phyloP scores from a whole-genome alignment of 1,140 invertebrate genomes.

The Drosophila lini region DNA sequence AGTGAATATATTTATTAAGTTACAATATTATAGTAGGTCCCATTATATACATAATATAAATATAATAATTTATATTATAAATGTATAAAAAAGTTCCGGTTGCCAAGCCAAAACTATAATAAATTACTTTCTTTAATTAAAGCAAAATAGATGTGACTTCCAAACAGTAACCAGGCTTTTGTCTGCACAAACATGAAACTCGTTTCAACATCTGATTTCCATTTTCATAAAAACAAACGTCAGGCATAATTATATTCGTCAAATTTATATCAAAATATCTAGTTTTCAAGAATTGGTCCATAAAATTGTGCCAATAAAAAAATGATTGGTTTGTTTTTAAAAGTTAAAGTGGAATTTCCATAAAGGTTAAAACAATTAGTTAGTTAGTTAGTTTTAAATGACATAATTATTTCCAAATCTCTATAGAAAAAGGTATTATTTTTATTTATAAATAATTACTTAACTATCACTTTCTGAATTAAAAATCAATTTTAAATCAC shows the following conservation, averaged over 20 bases:
- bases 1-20: background rate
- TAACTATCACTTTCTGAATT: background rate
- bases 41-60: background rate
- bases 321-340: constrained; percentile 5
- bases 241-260: constrained; percentile 14
- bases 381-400: no score
- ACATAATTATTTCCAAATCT: no score
- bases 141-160: background rate
- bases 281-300: constrained; percentile 4
- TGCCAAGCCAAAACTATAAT: background rate
- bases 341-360: background rate
- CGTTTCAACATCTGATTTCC: background rate
- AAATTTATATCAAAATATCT: constrained; percentile 17
- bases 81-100: background rate
- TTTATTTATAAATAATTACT: no score
- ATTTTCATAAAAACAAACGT: constrained; percentile 8
- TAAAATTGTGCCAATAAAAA: constrained; percentile 6
- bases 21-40: background rate
- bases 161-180: constrained; percentile 1
- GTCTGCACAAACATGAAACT: constrained; percentile 6
- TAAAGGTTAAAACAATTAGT: background rate
- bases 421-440: no score
- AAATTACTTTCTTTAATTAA: constrained; percentile 8
- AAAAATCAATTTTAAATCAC: background rate
- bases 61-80: background rate